Percentiles rank a stretch among this genome's conserved stretches.
Conservation (phyloP, 2,797 vertebrate species). For the Poeciliopsis infans region DNA sequence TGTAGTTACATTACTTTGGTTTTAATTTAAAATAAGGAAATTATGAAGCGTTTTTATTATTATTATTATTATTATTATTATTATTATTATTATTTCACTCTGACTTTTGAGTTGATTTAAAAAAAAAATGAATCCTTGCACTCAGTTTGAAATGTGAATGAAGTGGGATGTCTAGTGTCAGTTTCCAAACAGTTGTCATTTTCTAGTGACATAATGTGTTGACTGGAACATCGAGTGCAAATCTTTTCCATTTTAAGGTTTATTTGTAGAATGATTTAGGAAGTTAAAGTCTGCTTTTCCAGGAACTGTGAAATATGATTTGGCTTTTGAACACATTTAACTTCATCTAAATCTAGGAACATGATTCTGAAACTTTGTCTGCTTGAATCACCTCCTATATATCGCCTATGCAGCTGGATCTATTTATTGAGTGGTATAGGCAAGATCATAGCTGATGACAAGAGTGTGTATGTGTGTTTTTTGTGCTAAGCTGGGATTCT, state of each 20-base stretch:
- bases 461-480: slow-evolving; percentile 5
- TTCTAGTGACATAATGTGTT: not conserved
- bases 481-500: slow-evolving; percentile 16
- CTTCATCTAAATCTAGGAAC: not conserved
- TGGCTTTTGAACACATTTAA: not conserved
- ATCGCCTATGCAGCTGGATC: slow-evolving; percentile 8
- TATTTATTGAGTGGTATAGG: slow-evolving; percentile 9
- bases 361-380: not conserved
- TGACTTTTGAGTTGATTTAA: not conserved
- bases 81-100: no score
- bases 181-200: not conserved
- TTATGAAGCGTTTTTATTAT: not conserved
- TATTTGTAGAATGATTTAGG: not conserved
- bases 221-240: not conserved
- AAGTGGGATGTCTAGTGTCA: not conserved
- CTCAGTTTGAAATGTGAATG: not conserved
- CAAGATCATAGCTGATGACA: slow-evolving; percentile 34
- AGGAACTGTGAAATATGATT: not conserved
- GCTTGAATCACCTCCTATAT: not conserved
- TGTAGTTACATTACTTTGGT: not conserved
- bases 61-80: no score
- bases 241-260: not conserved
- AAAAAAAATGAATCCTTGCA: not conserved
- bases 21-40: not conserved
- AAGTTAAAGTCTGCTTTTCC: not conserved